A percentile compares a stretch with the other conserved stretches of the same genome.
Evolutionary conservation across 2,797 vertebrate genomes (phyloP).

Genomic region (Phyllotis vaccarum): DNA sequence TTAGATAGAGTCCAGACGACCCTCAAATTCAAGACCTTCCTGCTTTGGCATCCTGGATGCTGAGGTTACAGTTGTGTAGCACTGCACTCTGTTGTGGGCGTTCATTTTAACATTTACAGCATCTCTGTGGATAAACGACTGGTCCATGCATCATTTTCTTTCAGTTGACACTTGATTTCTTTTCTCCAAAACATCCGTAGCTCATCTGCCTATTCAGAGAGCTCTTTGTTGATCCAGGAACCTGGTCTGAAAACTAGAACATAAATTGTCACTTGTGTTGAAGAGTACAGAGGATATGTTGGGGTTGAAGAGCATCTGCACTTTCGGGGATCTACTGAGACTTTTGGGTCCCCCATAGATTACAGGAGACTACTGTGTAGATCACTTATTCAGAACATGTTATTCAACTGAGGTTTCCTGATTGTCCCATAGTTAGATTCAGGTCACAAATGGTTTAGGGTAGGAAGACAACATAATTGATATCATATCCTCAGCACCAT

Average conservation of each 20-base stretch:
- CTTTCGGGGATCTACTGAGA: background rate
- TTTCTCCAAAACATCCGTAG: background rate
- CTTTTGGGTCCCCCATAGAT: background rate
- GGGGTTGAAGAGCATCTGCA: background rate
- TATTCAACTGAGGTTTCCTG: conserved; percentile 8
- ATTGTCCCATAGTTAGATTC: background rate
- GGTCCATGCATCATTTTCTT: background rate
- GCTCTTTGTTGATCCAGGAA: background rate
- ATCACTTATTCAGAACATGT: background rate
- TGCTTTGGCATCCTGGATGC: background rate
- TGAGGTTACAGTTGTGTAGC: background rate
- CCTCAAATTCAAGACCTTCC: background rate
- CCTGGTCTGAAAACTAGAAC: background rate
- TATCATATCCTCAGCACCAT: background rate
- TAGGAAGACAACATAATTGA: background rate
- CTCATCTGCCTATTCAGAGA: background rate
- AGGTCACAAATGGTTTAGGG: background rate
- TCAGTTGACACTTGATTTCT: background rate
- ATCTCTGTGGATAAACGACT: background rate
- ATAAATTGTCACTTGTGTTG: background rate
- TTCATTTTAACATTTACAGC: background rate
- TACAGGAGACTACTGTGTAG: background rate
- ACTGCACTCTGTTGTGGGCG: background rate
- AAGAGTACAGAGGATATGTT: background rate
- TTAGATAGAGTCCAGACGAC: background rate